Conservation (phyloP, 2,113 vertebrate species). For the Catharus bicknelli region DNA sequence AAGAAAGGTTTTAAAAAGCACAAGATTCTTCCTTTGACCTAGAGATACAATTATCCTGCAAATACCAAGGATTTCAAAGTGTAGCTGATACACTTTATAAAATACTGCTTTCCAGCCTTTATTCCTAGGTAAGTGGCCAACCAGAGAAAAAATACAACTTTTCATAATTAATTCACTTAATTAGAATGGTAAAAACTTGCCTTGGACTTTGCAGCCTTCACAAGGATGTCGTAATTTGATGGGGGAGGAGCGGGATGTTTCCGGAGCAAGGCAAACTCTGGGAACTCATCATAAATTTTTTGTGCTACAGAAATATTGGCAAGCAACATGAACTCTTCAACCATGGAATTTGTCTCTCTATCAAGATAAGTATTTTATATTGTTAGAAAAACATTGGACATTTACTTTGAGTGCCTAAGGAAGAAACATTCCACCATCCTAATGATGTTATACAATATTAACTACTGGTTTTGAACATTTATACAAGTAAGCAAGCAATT, state of each 20-base stretch:
- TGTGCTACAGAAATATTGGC: constrained; percentile 97
- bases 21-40: not conserved
- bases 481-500: not conserved
- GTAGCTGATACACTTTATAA: not conserved
- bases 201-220: constrained; percentile 90
- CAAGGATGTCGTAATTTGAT: constrained; percentile 94
- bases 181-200: constrained; percentile 59
- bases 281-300: constrained; percentile 95
- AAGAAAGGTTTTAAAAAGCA: not conserved
- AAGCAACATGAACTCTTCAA: constrained; percentile 98
- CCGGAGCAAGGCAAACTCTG: constrained; percentile 91
- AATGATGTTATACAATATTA: not conserved
- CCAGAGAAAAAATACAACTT: not conserved
- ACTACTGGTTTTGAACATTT: not conserved
- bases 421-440: not conserved
- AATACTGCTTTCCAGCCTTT: not conserved
- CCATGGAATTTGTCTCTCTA: constrained; percentile 98
- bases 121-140: not conserved
- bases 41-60: not conserved
- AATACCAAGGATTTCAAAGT: not conserved
- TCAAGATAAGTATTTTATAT: constrained; percentile 7
- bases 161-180: not conserved
- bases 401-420: not conserved
- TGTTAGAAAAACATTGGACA: not conserved
- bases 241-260: constrained; percentile 96